Conservation (phyloP, 2,888 invertebrate genomes). For the Sthenelais limicola region DNA sequence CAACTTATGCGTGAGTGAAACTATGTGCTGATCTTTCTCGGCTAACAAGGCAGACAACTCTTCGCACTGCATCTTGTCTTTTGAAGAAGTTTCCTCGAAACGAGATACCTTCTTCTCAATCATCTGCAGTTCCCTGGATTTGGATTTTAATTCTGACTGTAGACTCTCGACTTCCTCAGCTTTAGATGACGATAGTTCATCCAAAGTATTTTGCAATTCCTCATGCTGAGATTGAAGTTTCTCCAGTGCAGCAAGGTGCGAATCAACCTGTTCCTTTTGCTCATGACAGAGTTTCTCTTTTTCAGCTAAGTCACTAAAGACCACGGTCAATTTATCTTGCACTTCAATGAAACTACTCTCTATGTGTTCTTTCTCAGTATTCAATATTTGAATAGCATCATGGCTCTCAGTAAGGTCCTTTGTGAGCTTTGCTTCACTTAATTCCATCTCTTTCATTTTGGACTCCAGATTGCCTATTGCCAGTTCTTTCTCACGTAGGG, state of each 20-base stretch:
- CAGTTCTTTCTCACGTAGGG: background rate
- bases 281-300: background rate
- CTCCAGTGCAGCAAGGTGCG: too few relatives aligned
- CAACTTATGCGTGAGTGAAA: constrained; percentile 13
- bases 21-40: constrained; percentile 34
- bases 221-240: too few relatives aligned
- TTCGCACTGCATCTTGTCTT: background rate
- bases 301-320: background rate
- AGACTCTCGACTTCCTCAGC: constrained; percentile 5
- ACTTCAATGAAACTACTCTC: constrained; percentile 17
- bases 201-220: background rate
- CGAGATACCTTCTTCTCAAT: constrained; percentile 9
- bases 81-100: constrained; percentile 4
- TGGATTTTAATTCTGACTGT: constrained; percentile 12
- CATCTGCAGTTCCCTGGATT: constrained; percentile 12
- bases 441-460: background rate
- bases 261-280: background rate
- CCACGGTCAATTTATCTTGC: background rate
- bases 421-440: background rate
- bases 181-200: too few relatives aligned
- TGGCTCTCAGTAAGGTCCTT: constrained; percentile 35
- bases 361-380: constrained; percentile 44
- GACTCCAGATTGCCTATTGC: background rate
- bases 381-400: constrained; percentile 44
- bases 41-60: constrained; percentile 12